A percentile compares a stretch with the other conserved stretches of the same genome.
phyloP scores from a whole-genome alignment of 2,797 vertebrate genomes.

The Gallinago solitaria region DNA sequence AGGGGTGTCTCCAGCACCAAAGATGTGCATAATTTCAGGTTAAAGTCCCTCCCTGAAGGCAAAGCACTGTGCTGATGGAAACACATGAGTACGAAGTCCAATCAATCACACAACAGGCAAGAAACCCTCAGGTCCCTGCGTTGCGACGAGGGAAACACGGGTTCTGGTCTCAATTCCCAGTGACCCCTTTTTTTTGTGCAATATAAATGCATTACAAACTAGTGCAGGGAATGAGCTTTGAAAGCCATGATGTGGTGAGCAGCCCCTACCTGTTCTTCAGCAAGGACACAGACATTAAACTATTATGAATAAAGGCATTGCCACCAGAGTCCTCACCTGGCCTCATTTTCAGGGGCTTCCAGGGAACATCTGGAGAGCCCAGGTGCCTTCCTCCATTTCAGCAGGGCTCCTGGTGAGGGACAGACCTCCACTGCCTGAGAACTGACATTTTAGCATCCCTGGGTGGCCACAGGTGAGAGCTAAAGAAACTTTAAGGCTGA shows the following conservation, averaged over 20 bases:
- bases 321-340: neutral
- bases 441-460: neutral
- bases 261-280: neutral
- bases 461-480: neutral
- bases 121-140: neutral
- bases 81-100: neutral
- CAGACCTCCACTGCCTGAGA: neutral
- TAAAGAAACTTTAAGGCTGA: neutral
- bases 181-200: neutral
- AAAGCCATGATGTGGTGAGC: accelerated
- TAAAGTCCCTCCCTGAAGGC: neutral
- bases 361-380: neutral
- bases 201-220: neutral
- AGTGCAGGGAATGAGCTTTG: neutral
- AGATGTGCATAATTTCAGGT: neutral
- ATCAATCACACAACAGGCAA: neutral
- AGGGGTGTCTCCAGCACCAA: neutral
- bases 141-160: neutral
- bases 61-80: neutral
- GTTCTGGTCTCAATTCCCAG: neutral
- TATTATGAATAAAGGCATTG: neutral
- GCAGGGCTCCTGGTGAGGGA: neutral
- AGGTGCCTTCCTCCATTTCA: neutral
- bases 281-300: neutral
- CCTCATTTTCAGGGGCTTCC: neutral